Evolutionary conservation across 2,888 invertebrate species (phyloP).

Genomic region (Clunio marinus): DNA sequence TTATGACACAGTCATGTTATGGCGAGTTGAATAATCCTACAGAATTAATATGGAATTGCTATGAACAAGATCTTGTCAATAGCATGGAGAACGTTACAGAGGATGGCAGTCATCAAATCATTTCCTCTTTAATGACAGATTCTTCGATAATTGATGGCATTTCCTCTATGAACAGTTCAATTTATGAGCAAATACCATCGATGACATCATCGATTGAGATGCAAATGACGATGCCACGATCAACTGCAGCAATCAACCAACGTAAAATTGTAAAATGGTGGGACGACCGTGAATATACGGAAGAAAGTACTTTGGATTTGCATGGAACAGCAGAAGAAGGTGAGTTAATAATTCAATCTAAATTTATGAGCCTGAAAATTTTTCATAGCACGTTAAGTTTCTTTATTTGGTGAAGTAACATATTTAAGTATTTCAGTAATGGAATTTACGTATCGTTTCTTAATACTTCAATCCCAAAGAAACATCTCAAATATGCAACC

Average conservation of each 20-base stretch:
- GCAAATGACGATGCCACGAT: background rate
- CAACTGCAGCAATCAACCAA: background rate
- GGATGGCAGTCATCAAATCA: conserved; percentile 31
- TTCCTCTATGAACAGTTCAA: conserved; percentile 32
- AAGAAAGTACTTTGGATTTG: conserved; percentile 23
- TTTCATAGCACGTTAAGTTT: too few species aligned
- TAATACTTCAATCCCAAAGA: too few species aligned
- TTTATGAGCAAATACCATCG: conserved; percentile 34
- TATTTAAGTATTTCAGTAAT: too few species aligned
- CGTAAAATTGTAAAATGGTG: conserved; percentile 37
- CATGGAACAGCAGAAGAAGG: conserved; percentile 27
- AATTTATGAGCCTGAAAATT: too few species aligned
- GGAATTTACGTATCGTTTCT: too few species aligned
- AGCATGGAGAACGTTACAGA: conserved; percentile 12
- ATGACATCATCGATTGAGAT: conserved; percentile 30
- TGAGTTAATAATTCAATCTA: background rate
- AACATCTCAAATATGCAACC: too few species aligned
- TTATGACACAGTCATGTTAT: conserved; percentile 52
- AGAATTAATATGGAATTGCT: conserved; percentile 15
- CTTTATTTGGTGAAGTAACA: too few species aligned
- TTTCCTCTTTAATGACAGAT: conserved; percentile 29
- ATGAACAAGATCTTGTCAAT: conserved; percentile 22
- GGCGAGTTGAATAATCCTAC: conserved; percentile 45
- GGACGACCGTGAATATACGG: conserved; percentile 27
- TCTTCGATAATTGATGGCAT: conserved; percentile 36